Evolutionary conservation across 2,888 invertebrate species (phyloP).

Genomic region (Acanthosepion esculentum): DNA sequence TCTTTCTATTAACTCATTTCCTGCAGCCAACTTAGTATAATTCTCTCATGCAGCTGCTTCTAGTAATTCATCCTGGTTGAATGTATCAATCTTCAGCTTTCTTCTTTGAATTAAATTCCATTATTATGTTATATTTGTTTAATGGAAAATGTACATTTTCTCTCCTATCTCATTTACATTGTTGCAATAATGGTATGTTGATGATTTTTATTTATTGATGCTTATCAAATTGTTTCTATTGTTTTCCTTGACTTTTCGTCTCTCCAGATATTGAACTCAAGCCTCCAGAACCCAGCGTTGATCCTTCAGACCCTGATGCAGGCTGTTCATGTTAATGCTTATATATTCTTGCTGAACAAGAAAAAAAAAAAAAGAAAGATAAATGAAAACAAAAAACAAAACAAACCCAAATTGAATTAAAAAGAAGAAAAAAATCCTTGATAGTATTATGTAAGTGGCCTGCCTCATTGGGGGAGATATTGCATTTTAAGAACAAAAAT

Average conservation of each 20-base stretch:
- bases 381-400: not conserved
- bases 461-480: not conserved
- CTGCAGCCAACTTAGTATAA: no score
- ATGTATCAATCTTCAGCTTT: no score
- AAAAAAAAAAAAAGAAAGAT: not conserved
- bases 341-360: not conserved
- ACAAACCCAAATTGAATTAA: not conserved
- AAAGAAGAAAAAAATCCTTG: slow-evolving; percentile 25
- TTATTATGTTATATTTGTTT: no score
- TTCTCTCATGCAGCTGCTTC: no score
- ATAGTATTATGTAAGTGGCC: slow-evolving; percentile 39
- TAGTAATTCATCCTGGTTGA: no score
- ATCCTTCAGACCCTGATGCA: slow-evolving; percentile 66
- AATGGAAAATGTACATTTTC: no score
- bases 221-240: not conserved
- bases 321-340: slow-evolving; percentile 62
- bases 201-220: not conserved
- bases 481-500: slow-evolving; percentile 39
- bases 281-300: slow-evolving; percentile 67
- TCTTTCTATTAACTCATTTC: no score
- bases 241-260: slow-evolving; percentile 49
- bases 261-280: slow-evolving; percentile 67
- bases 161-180: no score
- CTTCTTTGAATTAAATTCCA: no score
- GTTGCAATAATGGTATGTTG: not conserved